Conservation (phyloP, 2,888 invertebrate genomes). For the Agelastica alni region DNA sequence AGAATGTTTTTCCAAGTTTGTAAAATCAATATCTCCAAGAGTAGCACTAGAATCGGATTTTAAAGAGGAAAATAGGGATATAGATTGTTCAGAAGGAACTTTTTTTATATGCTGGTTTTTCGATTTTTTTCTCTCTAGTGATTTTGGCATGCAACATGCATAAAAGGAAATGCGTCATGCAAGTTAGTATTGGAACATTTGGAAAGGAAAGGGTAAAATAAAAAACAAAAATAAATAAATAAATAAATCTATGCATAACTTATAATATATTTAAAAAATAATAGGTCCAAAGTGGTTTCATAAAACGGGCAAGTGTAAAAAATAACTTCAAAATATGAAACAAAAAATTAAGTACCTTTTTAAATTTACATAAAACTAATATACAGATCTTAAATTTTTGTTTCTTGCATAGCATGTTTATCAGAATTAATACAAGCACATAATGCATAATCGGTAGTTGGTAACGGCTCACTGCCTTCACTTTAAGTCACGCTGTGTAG, state of each 20-base stretch:
- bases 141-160: constrained; percentile 28
- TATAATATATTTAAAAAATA: too few relatives aligned
- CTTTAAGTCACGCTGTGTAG: too few relatives aligned
- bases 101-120: constrained; percentile 40
- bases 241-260: constrained; percentile 39
- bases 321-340: neutral
- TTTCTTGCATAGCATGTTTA: too few relatives aligned
- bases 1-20: neutral
- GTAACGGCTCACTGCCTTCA: too few relatives aligned
- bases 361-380: too few relatives aligned
- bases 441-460: too few relatives aligned
- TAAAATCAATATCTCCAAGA: constrained; percentile 9
- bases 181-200: constrained; percentile 22
- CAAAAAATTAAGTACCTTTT: too few relatives aligned
- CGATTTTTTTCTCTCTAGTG: constrained; percentile 18
- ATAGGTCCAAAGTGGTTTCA: constrained; percentile 38
- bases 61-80: constrained; percentile 47
- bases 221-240: constrained; percentile 38
- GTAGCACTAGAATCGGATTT: constrained; percentile 40
- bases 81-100: constrained; percentile 48
- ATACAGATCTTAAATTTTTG: too few relatives aligned
- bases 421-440: too few relatives aligned
- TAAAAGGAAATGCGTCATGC: constrained; percentile 21
- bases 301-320: neutral
- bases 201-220: constrained; percentile 43